phyloP scores from a whole-genome alignment of 2,797 vertebrate genomes.

The Phalloptychus januarius region DNA sequence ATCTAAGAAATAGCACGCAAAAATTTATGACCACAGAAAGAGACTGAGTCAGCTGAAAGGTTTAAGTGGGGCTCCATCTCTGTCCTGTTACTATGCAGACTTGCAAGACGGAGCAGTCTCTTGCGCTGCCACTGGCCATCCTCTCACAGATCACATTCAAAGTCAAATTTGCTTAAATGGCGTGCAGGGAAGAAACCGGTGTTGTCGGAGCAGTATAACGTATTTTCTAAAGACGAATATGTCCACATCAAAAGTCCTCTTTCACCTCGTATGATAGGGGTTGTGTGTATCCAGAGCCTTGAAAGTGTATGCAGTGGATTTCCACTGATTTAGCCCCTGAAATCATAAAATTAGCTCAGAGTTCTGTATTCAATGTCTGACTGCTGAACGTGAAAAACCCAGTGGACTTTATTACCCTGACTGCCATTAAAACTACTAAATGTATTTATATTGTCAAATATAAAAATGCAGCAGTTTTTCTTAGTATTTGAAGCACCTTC shows the following conservation, averaged over 20 bases:
- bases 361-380: background rate
- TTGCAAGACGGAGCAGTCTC: slow-evolving; percentile 55
- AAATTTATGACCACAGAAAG: slow-evolving; percentile 41
- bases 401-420: background rate
- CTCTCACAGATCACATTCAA: slow-evolving; percentile 55
- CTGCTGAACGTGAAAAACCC: background rate
- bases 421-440: background rate
- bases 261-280: slow-evolving; percentile 5
- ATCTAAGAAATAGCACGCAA: slow-evolving; percentile 26
- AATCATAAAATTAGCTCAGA: background rate
- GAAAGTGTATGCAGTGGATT: slow-evolving; percentile 3
- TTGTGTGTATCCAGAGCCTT: background rate
- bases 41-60: slow-evolving; percentile 73
- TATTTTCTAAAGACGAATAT: background rate
- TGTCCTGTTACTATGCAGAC: slow-evolving; percentile 80
- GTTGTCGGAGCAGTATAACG: slow-evolving; percentile 32
- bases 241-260: slow-evolving; percentile 33
- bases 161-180: slow-evolving; percentile 66
- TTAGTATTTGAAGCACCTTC: background rate
- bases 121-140: slow-evolving; percentile 63
- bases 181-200: slow-evolving; percentile 34
- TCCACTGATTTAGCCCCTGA: background rate
- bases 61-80: slow-evolving; percentile 66
- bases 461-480: background rate
- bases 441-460: background rate